Evolutionary conservation across 2,888 invertebrate species (phyloP).

Genomic region (Agriopis aurantiaria): DNA sequence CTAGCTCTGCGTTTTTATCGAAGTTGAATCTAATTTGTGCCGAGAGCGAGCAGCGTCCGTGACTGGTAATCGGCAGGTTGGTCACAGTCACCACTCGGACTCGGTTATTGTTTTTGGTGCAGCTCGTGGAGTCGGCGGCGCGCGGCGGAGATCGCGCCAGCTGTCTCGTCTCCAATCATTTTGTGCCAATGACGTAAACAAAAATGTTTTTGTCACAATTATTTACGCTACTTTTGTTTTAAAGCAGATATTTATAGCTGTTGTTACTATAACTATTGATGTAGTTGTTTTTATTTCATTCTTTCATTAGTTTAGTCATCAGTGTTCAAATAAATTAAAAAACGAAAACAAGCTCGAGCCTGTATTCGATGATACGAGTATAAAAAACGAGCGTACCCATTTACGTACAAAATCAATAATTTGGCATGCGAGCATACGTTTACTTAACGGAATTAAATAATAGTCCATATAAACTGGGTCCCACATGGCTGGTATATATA

Average conservation of each 20-base stretch:
- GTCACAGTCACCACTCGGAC: conserved; percentile 29
- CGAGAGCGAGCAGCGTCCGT: conserved; percentile 28
- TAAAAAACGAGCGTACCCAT: background rate
- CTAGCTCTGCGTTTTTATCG: conserved; percentile 33
- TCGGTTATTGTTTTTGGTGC: conserved; percentile 28
- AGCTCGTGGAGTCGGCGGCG: background rate
- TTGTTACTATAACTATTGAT: conserved; percentile 13
- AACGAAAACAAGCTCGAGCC: background rate
- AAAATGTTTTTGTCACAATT: background rate
- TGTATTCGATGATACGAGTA: background rate
- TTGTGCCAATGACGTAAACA: conserved; percentile 5
- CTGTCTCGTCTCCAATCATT: background rate
- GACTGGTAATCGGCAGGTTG: conserved; percentile 35
- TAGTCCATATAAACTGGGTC: conserved; percentile 17
- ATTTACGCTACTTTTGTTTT: conserved; percentile 13
- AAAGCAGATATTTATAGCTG: conserved; percentile 1
- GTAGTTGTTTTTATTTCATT: conserved; percentile 1
- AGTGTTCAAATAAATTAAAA: background rate
- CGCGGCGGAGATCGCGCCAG: background rate
- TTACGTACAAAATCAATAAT: conserved; percentile 22
- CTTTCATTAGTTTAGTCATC: background rate
- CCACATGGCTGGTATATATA: conserved; percentile 16
- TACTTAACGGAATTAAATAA: conserved; percentile 19
- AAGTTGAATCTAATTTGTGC: conserved; percentile 23
- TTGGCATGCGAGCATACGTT: background rate